Conservation (phyloP, 2,113 vertebrate genomes). For the Pica pica region DNA sequence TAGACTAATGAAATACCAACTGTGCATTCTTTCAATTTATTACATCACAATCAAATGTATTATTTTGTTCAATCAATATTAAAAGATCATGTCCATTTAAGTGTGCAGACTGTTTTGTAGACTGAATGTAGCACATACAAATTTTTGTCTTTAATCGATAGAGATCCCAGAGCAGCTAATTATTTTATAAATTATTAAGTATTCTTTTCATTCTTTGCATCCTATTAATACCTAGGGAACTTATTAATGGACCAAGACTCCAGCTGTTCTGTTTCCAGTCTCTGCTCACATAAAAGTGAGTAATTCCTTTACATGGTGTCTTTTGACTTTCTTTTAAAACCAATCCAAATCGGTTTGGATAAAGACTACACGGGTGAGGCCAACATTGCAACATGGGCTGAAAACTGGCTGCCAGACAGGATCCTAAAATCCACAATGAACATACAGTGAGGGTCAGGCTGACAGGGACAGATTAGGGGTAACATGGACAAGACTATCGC, state of each 20-base stretch:
- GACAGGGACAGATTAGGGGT: background rate
- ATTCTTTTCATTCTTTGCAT: background rate
- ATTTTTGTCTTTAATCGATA: background rate
- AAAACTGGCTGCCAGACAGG: background rate
- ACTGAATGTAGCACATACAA: background rate
- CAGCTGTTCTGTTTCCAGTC: background rate
- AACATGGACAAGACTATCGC: background rate
- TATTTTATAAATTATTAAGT: slow-evolving; percentile 1
- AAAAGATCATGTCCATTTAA: background rate
- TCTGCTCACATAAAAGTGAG: background rate
- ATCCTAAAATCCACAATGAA: background rate
- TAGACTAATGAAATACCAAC: background rate
- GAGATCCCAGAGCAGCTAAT: background rate
- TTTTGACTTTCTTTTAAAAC: background rate
- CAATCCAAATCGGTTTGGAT: background rate
- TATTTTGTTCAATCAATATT: background rate
- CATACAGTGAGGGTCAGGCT: background rate
- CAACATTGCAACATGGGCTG: background rate
- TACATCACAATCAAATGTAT: background rate
- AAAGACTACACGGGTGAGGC: background rate
- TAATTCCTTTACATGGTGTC: background rate
- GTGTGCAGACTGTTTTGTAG: background rate
- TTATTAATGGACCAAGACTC: background rate
- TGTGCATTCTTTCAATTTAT: background rate
- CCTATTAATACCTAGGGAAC: background rate